Base-by-base conservation (phyloP, 23 tunicate species). In the Trididemnum clinides region DNA sequence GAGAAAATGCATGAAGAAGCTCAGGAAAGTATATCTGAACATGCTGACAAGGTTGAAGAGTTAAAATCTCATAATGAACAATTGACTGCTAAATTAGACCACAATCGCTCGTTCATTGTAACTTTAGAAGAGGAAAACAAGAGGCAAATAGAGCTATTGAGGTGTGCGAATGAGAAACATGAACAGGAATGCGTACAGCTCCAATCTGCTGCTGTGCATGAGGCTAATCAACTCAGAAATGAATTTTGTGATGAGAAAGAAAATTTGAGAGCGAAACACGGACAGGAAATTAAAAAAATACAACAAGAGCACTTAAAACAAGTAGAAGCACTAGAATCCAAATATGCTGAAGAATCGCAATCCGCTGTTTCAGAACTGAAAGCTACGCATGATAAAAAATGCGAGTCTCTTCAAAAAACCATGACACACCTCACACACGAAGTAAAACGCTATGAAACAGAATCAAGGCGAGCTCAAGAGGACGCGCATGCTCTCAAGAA, bases 401-500 rank as follows among this genome's bases (percentile, higher is more conserved):
- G 32, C 72, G 5, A 39, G 1, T 5, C 32, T 49, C 20, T 71
- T 3, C 33, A 84, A 49, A 80, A 71, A n/a, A 28, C 2, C 20
- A 50, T 84, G 10, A 38, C 25, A 1, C 30, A 28, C 0, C 21
- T 44, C 6, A 36, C 57, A 33, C 5, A 77, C 31, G 73, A 39
- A n/a, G 3, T 35, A 0, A 62, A 39, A 25, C 34, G 44, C 12
- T 5, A 50, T 4, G 72, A 75, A 64, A 78, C 75, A 3, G 80
- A 63, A 20, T 32, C 84, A 62, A 37, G 75, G 23, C 72, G 23
- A 49, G 80, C 81, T 28, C 86, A 76, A 20, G 33, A 71, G 32
- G 81, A 84, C 34, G 31, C 72, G 19, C 54, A 26, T 33, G 28
- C 57, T 5, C 34, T 76, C n/a, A 75, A 63, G 44, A 62, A 75